These are phyloP conservation scores for Phyllotreta striolata DNA, from an alignment of 2,888 invertebrate genomes.

Conservation along the genomic window DNA sequence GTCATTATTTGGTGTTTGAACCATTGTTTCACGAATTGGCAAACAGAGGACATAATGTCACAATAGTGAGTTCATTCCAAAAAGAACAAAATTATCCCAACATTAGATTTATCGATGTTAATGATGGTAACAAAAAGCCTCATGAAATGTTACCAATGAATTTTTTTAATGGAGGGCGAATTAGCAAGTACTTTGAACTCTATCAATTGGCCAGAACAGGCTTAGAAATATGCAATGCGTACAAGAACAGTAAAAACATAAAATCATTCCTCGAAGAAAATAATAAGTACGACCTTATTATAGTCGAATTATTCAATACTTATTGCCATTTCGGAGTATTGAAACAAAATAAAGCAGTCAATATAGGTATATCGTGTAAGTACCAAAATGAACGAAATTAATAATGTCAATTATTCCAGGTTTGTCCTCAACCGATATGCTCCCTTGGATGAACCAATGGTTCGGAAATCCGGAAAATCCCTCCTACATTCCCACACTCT, in stretches of 20 bases:
- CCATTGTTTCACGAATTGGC: constrained; percentile 69
- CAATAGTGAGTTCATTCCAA: constrained; percentile 47
- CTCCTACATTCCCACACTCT: constrained; percentile 63
- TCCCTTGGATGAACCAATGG: constrained; percentile 62
- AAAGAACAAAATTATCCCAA: not conserved
- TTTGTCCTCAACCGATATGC: constrained; percentile 11
- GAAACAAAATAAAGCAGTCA: constrained; percentile 64
- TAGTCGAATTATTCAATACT: constrained; percentile 73
- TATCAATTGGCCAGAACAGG: too few species aligned
- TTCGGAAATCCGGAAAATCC: constrained; percentile 64
- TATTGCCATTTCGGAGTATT: constrained; percentile 75
- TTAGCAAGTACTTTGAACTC: too few species aligned
- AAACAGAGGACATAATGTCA: constrained; percentile 72
- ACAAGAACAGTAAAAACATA: constrained; percentile 19
- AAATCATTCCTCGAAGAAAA: constrained; percentile 58
- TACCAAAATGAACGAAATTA: too few species aligned
- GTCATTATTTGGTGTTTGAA: constrained; percentile 73
- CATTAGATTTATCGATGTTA: not conserved
- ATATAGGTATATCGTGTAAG: constrained; percentile 58
- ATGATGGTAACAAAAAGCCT: too few species aligned
- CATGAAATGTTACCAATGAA: too few species aligned
- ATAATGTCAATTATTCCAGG: not conserved
- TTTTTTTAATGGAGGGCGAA: too few species aligned
- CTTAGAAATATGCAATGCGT: not conserved
- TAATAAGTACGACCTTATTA: constrained; percentile 70